Base-by-base conservation (phyloP, 2,113 vertebrate genomes). In the Pteropus alecto region DNA sequence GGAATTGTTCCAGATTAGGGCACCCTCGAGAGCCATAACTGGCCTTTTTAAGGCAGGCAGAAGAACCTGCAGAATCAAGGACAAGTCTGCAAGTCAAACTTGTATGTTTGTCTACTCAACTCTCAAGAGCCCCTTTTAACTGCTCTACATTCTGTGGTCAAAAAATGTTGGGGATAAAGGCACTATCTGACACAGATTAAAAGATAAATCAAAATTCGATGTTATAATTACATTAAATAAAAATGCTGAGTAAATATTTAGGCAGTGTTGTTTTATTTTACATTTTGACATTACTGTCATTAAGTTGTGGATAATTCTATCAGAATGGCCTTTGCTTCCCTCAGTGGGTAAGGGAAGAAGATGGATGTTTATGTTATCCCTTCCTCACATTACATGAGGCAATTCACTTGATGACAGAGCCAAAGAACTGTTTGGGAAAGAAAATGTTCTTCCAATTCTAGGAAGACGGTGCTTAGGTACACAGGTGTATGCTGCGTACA, bases 1-100 rank as follows among this genome's bases (percentile, higher is more conserved):
- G 94, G 93, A 96, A 63, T 82, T 90, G 56, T 71, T 97, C 92
- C 96, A 97, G 96, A 78, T 73, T 24, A 97, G 79, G 74, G 70
- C 67, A 93, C 94, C 74, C 95, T 93, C 0, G 83, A 96, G 97
- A 94, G 89, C 33, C 35, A 16, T 96, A 87, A 84, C 73, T 6
- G 13, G 28, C 24, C 51, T 83, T 97, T 96, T 92, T 58, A 71
- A 87, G 65, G 74, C 91, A 61, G 51, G 63, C 74, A 54, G 83
- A 94, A 93, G 73, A 93, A 74, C 60, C 43, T 73, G 61, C 56
- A 48, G 67, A 65, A 83, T 78, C 87, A 90, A 93, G 78, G 89
- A 46, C 1, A 6, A 88, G 43, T 4, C 67, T 70, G 10, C 33
- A 93, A 93, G 63, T 89, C 89, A 94, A 87, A 86, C 48, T 51